A percentile compares a stretch with the other conserved stretches of the same genome.
phyloP scores from a whole-genome alignment of 64 coral and sea anemone species.

The Trachythela sp. region DNA sequence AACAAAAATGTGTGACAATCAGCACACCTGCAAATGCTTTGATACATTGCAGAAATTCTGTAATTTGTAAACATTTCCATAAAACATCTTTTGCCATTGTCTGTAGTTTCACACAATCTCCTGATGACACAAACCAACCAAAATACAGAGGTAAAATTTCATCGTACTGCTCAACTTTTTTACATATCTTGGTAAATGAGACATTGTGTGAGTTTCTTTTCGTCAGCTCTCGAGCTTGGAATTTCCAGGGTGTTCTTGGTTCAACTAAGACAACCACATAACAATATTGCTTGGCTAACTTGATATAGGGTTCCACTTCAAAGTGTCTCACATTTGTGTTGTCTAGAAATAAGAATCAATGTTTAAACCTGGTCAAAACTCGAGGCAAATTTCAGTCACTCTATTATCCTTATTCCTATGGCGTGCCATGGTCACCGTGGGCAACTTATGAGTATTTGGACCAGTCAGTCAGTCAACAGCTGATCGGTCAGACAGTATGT shows the following conservation, averaged over 20 bases:
- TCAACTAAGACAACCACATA: conserved; percentile 41
- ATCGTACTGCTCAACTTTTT: conserved; percentile 8
- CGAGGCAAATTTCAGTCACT: too few species aligned
- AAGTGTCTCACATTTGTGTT: conserved; percentile 31
- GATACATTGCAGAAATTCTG: neutral
- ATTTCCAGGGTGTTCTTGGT: conserved; percentile 45
- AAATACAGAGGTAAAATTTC: conserved; percentile 29
- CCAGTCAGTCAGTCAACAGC: too few species aligned
- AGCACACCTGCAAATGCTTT: conserved; percentile 19
- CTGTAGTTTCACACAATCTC: neutral
- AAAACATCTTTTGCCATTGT: neutral
- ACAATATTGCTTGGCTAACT: neutral
- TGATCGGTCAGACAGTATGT: too few species aligned
- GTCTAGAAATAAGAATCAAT: conserved; percentile 18
- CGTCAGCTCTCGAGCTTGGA: neutral
- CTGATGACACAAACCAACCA: conserved; percentile 44
- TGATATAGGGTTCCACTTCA: conserved; percentile 20
- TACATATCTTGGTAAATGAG: neutral
- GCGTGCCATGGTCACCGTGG: too few species aligned
- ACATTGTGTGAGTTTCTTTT: conserved; percentile 23
- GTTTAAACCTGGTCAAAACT: neutral
- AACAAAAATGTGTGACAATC: neutral
- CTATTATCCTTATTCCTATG: too few species aligned
- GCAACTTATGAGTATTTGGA: too few species aligned
- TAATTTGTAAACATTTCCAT: neutral